A percentile compares a stretch with the other conserved stretches of the same genome.
Evolutionary conservation across 2,113 vertebrate species (phyloP).

Genomic region (Trichomycterus rosablanca): DNA sequence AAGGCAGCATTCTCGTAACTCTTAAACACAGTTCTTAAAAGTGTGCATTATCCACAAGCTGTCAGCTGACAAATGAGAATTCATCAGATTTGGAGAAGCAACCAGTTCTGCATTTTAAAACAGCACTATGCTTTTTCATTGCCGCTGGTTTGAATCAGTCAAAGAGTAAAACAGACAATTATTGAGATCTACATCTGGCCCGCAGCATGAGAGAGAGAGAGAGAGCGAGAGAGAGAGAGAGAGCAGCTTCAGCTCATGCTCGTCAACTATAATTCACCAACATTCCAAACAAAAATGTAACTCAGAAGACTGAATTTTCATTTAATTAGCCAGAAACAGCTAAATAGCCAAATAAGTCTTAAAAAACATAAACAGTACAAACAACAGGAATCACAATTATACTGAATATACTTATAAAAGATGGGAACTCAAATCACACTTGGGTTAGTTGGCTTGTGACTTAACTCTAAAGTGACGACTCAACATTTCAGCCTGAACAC

Average conservation of each 20-base stretch:
- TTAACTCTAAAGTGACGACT: too few relatives aligned
- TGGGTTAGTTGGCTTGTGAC: too few relatives aligned
- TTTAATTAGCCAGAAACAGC: too few relatives aligned
- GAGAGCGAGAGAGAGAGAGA: too few relatives aligned
- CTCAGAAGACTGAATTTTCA: too few relatives aligned
- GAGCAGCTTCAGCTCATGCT: not conserved
- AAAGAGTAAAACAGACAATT: slow-evolving; percentile 30
- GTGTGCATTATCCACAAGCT: not conserved
- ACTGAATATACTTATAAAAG: too few relatives aligned
- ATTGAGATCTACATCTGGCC: slow-evolving; percentile 21
- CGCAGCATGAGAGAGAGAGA: too few relatives aligned
- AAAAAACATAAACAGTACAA: too few relatives aligned
- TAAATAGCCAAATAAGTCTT: too few relatives aligned
- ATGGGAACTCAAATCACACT: too few relatives aligned
- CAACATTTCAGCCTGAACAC: too few relatives aligned
- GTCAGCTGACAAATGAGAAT: slow-evolving; percentile 4
- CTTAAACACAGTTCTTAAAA: not conserved
- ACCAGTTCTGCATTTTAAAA: slow-evolving; percentile 14
- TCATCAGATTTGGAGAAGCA: not conserved
- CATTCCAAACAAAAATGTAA: slow-evolving; percentile 13
- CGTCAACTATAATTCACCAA: slow-evolving; percentile 26
- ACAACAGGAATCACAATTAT: too few relatives aligned
- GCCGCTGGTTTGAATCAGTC: slow-evolving; percentile 13
- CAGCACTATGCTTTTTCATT: slow-evolving; percentile 11
- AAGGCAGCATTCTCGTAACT: not conserved